Evolutionary conservation across 2,888 invertebrate genomes (phyloP).

Genomic region (Eupithecia tripunctaria): DNA sequence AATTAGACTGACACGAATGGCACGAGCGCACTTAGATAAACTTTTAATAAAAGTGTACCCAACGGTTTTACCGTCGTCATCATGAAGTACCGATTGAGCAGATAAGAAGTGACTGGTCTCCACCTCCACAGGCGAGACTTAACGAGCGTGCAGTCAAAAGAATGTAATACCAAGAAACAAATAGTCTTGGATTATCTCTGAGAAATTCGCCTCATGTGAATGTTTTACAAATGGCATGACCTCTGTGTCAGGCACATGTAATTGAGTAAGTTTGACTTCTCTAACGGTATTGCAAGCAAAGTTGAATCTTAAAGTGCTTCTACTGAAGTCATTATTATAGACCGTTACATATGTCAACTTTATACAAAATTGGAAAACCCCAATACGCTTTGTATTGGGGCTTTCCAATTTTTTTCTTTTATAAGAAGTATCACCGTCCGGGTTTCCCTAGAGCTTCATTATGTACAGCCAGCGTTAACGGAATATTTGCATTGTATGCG

Average conservation of each 20-base stretch:
- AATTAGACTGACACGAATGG: slow-evolving; percentile 43
- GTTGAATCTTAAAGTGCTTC: neutral
- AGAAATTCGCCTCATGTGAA: slow-evolving; percentile 18
- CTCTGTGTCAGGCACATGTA: slow-evolving; percentile 35
- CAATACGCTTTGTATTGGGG: neutral
- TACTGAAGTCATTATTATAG: slow-evolving; percentile 37
- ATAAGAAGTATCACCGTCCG: slow-evolving; percentile 51
- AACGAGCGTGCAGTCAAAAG: slow-evolving; percentile 23
- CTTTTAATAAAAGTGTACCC: slow-evolving; percentile 47
- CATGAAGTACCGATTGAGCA: slow-evolving; percentile 50
- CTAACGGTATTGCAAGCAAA: slow-evolving; percentile 32
- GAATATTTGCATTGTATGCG: slow-evolving; percentile 65
- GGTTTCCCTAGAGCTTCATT: slow-evolving; percentile 50
- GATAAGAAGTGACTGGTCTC: slow-evolving; percentile 46
- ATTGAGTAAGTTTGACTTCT: slow-evolving; percentile 41
- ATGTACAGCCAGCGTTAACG: slow-evolving; percentile 59
- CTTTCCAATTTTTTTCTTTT: slow-evolving; percentile 18
- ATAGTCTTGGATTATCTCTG: slow-evolving; percentile 14
- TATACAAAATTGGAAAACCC: slow-evolving; percentile 25
- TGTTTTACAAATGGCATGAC: slow-evolving; percentile 35
- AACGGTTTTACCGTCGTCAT: slow-evolving; percentile 54
- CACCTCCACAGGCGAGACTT: slow-evolving; percentile 39
- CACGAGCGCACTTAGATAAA: slow-evolving; percentile 44
- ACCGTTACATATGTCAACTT: slow-evolving; percentile 45
- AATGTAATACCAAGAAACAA: slow-evolving; percentile 18